Percentiles rank a stretch among this genome's conserved stretches.
Evolutionary conservation across 2,888 invertebrate genomes (phyloP).

Genomic region (Rutpela maculata): DNA sequence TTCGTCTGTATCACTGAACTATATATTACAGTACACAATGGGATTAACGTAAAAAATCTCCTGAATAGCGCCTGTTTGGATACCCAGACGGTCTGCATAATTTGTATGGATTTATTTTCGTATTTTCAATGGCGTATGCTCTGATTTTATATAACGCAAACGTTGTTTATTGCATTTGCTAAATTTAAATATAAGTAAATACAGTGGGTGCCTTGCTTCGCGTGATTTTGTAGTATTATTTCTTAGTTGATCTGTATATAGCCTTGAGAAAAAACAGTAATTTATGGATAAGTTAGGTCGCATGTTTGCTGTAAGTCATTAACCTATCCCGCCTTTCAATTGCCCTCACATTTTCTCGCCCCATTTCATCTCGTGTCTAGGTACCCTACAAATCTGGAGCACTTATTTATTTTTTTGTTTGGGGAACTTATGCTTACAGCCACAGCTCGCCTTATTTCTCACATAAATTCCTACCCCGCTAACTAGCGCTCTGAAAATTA

Average conservation of each 20-base stretch:
- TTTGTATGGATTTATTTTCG: conserved; percentile 57
- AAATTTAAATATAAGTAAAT: conserved; percentile 44
- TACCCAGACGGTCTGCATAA: conserved; percentile 61
- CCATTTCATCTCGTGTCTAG: conserved; percentile 47
- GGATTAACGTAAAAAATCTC: conserved; percentile 68
- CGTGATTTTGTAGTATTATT: conserved; percentile 49
- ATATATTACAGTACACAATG: conserved; percentile 72
- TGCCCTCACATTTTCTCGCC: conserved; percentile 53
- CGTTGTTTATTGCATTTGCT: conserved; percentile 38
- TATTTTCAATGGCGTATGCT: conserved; percentile 33
- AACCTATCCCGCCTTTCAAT: conserved; percentile 52
- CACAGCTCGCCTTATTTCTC: conserved; percentile 7
- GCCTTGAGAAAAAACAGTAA: conserved; percentile 43
- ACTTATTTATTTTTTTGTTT: background rate
- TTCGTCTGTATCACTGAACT: conserved; percentile 68
- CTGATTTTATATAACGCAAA: conserved; percentile 39
- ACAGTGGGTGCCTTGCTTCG: conserved; percentile 46
- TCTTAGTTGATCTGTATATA: conserved; percentile 42
- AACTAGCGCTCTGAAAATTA: background rate
- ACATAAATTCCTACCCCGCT: background rate
- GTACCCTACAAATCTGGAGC: conserved; percentile 25
- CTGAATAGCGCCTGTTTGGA: conserved; percentile 61
- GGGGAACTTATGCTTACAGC: background rate
- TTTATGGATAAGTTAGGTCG: conserved; percentile 44
- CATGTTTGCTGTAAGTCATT: conserved; percentile 48